Base-by-base conservation (phyloP, 1,140 invertebrate species). In the Microplitis demolitor region DNA sequence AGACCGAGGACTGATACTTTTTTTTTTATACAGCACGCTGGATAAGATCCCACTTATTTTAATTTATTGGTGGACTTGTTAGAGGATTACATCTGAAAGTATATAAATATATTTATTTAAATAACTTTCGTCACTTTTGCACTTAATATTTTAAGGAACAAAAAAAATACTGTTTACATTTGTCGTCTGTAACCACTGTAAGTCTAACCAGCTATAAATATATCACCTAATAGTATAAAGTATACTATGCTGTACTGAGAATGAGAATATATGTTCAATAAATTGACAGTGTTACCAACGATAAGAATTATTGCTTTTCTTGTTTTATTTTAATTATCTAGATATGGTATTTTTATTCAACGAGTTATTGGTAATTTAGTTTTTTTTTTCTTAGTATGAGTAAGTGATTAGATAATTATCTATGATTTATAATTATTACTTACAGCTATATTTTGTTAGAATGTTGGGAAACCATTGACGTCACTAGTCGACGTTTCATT, bases 81-180 rank as follows among this genome's bases (percentile, higher is more conserved):
- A 37, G 14, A 64, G 51, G 35, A 45, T 45, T 11, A 45, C 39
- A 45, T 45, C 5, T 45, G 39, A 45, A 45, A 45, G 39, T 45
- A 9, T 45, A 11, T 45, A 9, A 3, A 45, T 56, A 37, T 60
- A 73, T n/a, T 69, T 72, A 74, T 56, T 69, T 66, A 74, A 77
- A 78, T 75, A 58, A 54, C 37, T 63, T 72, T 73, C 70, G 77
- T 75, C 79, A 76, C 80, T 62, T 75, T 64, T 6, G 11, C 2
- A 6, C 5, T 45, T 45, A 9, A 45, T 45, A 9, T 6, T 45
- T 73, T 80, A 78, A 79, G 73, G 66, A 64, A 67, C 53, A 78
- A 67, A 58, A 78, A 75, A 78, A 80, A 77, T 78, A 78, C 71
- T 82, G 80, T 82, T 82, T 82, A 82, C 80, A 80, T 82, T 81